A percentile compares a stretch with the other conserved stretches of the same genome.
These are phyloP conservation scores for Drosophila pallidifrons DNA, from an alignment of 1,140 invertebrate species.

Conservation along the genomic window DNA sequence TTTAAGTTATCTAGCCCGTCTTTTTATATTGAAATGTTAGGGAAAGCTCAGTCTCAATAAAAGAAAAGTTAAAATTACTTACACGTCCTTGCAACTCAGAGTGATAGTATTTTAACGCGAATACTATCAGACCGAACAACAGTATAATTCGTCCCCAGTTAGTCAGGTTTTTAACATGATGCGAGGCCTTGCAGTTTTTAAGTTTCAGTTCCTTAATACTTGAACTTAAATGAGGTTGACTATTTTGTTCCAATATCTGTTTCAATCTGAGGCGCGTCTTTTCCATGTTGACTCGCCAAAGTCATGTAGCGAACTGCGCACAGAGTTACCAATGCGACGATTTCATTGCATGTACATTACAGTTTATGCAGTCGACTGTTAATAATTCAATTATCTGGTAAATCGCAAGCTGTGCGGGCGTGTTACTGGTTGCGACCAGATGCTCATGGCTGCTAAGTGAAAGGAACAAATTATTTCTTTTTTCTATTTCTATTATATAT, in stretches of 20 bases:
- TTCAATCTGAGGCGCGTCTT: conserved; percentile 40
- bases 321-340: background rate
- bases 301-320: conserved; percentile 41
- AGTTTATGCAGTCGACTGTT: conserved; percentile 54
- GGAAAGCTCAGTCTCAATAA: background rate
- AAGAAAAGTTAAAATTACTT: background rate
- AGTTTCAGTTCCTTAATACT: conserved; percentile 31
- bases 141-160: conserved; percentile 32
- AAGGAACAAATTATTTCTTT: conserved; percentile 67
- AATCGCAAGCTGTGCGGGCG: conserved; percentile 42
- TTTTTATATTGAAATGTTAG: background rate
- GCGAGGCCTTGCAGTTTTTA: background rate
- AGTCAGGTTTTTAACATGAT: background rate
- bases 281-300: conserved; percentile 52
- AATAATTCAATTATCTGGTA: conserved; percentile 81
- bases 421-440: conserved; percentile 4
- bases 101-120: conserved; percentile 47
- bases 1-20: background rate
- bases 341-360: conserved; percentile 24
- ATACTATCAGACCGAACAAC: conserved; percentile 11
- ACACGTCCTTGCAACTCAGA: conserved; percentile 62
- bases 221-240: conserved; percentile 4
- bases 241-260: conserved; percentile 49
- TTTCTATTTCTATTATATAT: conserved; percentile 60
- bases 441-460: conserved; percentile 63